Evolutionary conservation across 2,888 invertebrate genomes (phyloP).

Genomic region (Aspidiotus rigidus): DNA sequence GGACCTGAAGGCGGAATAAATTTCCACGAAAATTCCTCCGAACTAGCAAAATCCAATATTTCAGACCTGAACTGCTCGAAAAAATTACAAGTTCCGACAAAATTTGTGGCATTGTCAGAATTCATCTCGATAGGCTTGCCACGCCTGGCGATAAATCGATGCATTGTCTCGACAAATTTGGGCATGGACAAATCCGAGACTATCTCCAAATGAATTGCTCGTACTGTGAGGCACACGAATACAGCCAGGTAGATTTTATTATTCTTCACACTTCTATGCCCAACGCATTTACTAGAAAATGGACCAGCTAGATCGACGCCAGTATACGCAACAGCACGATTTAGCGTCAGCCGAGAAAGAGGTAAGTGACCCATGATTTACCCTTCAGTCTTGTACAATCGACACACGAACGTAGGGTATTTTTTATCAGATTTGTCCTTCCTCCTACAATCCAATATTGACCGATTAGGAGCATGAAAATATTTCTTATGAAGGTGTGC

Average conservation of each 20-base stretch:
- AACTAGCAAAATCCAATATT: neutral
- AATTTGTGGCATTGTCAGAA: conserved; percentile 26
- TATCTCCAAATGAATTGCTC: conserved; percentile 39
- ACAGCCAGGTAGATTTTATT: conserved; percentile 38
- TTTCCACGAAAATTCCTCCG: conserved; percentile 38
- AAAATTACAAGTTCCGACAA: conserved; percentile 20
- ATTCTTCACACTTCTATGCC: conserved; percentile 32
- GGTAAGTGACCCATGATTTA: conserved; percentile 28
- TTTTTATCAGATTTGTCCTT: conserved; percentile 1
- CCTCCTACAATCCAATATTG: neutral
- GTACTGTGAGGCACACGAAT: conserved; percentile 39
- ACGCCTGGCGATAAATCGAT: conserved; percentile 38
- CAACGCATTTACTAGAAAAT: neutral
- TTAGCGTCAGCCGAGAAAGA: neutral
- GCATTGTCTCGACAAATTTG: conserved; percentile 38
- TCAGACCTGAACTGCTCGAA: neutral
- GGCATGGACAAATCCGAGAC: conserved; percentile 37
- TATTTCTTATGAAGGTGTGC: neutral
- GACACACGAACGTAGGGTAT: neutral
- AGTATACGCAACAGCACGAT: conserved; percentile 10
- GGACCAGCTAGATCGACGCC: conserved; percentile 27
- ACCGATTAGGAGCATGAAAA: neutral
- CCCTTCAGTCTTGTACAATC: neutral
- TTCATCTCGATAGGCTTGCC: conserved; percentile 35
- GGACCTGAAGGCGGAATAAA: conserved; percentile 40